A percentile compares a stretch with the other conserved stretches of the same genome.
phyloP scores from a whole-genome alignment of 2,888 invertebrate genomes.

The Opisthograptis luteolata region DNA sequence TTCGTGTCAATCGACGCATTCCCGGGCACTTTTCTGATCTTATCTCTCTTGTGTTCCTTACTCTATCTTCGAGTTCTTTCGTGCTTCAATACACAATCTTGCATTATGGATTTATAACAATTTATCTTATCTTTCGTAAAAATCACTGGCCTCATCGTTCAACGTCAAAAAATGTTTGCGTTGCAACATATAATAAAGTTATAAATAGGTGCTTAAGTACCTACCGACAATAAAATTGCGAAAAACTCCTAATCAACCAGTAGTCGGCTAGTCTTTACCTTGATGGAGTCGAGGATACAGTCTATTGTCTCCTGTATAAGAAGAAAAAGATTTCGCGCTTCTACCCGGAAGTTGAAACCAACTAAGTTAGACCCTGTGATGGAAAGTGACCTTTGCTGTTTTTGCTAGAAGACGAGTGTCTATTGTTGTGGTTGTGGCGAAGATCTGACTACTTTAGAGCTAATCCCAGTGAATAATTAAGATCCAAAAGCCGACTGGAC shows the following conservation, averaged over 20 bases:
- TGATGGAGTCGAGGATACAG: conserved; percentile 22
- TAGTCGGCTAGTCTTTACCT: conserved; percentile 16
- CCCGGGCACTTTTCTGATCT: not conserved
- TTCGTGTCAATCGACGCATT: no score
- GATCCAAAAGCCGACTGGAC: not conserved
- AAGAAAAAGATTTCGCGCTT: conserved; percentile 14
- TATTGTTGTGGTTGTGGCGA: not conserved
- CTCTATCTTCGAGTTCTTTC: not conserved
- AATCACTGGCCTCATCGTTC: conserved; percentile 36
- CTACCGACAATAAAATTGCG: conserved; percentile 14
- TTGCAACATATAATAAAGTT: conserved; percentile 8
- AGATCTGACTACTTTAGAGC: not conserved
- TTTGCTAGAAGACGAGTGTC: not conserved
- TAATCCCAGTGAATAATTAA: not conserved
- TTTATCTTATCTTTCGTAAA: conserved; percentile 35
- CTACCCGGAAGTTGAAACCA: conserved; percentile 20
- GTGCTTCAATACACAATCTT: conserved; percentile 20
- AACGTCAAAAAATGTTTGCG: conserved; percentile 34
- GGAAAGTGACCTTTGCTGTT: conserved; percentile 21
- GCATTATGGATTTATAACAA: conserved; percentile 6
- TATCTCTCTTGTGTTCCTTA: not conserved
- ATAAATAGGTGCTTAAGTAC: no score
- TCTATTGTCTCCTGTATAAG: conserved; percentile 13
- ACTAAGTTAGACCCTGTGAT: conserved; percentile 18
- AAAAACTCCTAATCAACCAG: conserved; percentile 10